Evolutionary conservation across 2,888 invertebrate species (phyloP).

Genomic region (Trachelus troglodyta): DNA sequence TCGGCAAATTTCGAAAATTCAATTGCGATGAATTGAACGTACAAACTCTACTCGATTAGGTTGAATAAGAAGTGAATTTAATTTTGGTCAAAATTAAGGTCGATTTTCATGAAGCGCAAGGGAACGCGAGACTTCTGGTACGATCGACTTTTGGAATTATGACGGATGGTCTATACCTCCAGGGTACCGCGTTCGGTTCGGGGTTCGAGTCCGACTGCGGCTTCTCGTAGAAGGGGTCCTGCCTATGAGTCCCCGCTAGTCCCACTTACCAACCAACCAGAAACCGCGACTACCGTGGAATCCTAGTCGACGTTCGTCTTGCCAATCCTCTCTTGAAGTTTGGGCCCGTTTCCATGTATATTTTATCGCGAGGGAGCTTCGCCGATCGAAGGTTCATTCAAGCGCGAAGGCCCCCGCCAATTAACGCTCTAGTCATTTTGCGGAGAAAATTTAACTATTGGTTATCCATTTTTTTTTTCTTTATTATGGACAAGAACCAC

Average conservation of each 20-base stretch:
- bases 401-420: conserved; percentile 1
- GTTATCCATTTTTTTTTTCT: no score
- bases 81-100: no score
- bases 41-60: not conserved
- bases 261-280: conserved; percentile 67
- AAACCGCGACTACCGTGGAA: conserved; percentile 60
- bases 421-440: conserved; percentile 7
- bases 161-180: not conserved
- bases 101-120: not conserved
- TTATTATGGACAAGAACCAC: no score
- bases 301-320: conserved; percentile 53
- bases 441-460: no score
- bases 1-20: not conserved
- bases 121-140: not conserved
- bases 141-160: not conserved
- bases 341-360: conserved; percentile 6
- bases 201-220: conserved; percentile 63
- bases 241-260: conserved; percentile 66
- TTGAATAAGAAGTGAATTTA: no score
- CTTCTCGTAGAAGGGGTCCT: conserved; percentile 62
- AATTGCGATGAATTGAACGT: not conserved
- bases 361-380: not conserved
- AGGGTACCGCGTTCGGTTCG: conserved; percentile 50
- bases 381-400: not conserved
- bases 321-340: conserved; percentile 45